Evolutionary conservation across 2,797 vertebrate species (phyloP).

Genomic region (Apogon hyalosoma): DNA sequence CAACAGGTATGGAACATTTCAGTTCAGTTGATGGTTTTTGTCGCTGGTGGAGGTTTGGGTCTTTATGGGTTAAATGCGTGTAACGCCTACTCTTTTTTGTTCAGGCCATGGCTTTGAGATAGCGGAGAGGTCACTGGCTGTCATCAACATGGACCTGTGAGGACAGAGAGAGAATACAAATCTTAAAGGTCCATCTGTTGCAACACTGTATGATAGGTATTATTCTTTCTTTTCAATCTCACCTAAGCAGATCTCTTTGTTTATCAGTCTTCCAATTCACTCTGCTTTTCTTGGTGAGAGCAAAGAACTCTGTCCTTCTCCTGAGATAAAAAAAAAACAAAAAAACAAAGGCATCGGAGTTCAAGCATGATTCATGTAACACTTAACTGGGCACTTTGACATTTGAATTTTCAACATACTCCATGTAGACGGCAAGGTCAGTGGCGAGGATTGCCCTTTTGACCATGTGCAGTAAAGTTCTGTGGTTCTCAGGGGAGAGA

Average conservation of each 20-base stretch:
- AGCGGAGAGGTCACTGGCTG: constrained; percentile 71
- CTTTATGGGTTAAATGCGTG: not conserved
- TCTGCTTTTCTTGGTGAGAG: constrained; percentile 50
- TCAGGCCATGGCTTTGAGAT: constrained; percentile 77
- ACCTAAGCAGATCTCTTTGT: constrained; percentile 70
- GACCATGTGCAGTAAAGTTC: constrained; percentile 58
- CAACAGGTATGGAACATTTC: too few species aligned
- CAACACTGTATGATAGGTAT: too few species aligned
- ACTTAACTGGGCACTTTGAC: constrained; percentile 12
- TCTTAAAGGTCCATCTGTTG: not conserved
- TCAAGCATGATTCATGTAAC: not conserved
- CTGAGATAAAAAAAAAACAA: constrained; percentile 35
- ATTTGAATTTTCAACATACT: constrained; percentile 48
- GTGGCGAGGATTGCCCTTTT: constrained; percentile 76
- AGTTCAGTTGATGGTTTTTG: too few species aligned
- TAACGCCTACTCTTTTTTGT: constrained; percentile 59
- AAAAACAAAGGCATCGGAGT: not conserved
- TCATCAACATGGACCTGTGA: constrained; percentile 76
- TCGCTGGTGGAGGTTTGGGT: too few species aligned
- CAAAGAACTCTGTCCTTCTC: constrained; percentile 63
- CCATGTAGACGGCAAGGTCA: constrained; percentile 66
- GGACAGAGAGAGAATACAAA: constrained; percentile 11
- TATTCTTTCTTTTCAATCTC: constrained; percentile 4
- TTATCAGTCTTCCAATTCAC: constrained; percentile 69
- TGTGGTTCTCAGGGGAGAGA: constrained; percentile 63